Evolutionary conservation across 2,888 invertebrate species (phyloP), one percentile per base, ranked within the genome.

Genomic region (Drosophila pegasa): DNA sequence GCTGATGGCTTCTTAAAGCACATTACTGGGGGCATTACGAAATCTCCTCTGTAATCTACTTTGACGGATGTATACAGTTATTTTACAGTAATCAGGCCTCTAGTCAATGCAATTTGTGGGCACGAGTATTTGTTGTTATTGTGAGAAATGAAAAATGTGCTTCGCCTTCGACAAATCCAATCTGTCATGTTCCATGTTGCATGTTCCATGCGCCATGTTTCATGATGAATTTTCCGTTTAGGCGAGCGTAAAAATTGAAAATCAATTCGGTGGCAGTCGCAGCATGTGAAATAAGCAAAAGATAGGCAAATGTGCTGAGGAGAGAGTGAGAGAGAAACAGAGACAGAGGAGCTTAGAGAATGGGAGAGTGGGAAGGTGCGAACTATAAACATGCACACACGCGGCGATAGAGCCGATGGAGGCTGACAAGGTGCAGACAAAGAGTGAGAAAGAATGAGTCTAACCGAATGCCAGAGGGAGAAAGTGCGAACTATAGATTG

Each of bases 161-260:
- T 52, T 7, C 31, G 29, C 35, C 38, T 48, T 50, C 38, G 25
- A 27, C 58, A 55, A 31, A 31, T 64, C 41, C 38, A 73, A 67
- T 48, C 68, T 77, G 74, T 62, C 62, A 62, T 52, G 33, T 60
- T 37, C 64, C 76, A 64, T 61, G 64, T 60, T 57, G n/a, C 37
- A 43, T 72, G 75, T n/a, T n/a, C n/a, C 59, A 59, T 48, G 27
- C 57, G 35, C 64, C 76, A 61, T 61, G 64, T 57, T 51, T 16
- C 41, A 45, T 75, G 78, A 70, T 67, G 77, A 66, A 82, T 86
- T 82, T 82, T 88, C 87, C 63, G 87, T 88, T 88, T 83, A 83
- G 80, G 80, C 74, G 64, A 88, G 82, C 88, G 71, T 88, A 86
- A 88, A 86, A 88, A 82, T 82, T 82, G 87, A 83, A 82, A 88